Base-by-base conservation (phyloP, 2,888 invertebrate genomes). In the Hemithea aestivaria region DNA sequence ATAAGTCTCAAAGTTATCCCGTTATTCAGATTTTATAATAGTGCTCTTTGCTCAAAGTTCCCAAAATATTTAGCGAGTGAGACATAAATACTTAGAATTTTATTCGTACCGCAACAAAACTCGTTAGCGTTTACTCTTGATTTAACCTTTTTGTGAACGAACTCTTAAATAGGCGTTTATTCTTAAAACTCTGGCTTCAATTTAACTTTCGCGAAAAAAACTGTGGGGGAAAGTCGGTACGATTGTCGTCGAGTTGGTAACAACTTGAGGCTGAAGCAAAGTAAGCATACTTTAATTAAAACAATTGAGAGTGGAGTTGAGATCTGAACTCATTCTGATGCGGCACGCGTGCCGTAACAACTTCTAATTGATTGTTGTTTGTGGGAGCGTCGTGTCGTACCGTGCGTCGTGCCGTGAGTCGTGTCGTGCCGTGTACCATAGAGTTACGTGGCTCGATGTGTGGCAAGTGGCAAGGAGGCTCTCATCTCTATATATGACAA, bases 181-280 rank as follows among this genome's bases (percentile, higher is more conserved):
- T 47, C 40, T 46, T 49, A 33, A 48, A 48, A 45, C 41, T 51
- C 44, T 16, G 38, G 3, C 36, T 46, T 40, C 48, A 50, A 54
- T 54, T 52, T 54, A 55, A 55, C 45, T 55, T 55, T 51, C 27
- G 38, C 30, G 26, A 31, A 46, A 48, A 46, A 37, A 51, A 40
- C 43, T 40, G 33, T 11, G n/a, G 23, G 20, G 7, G 27, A 51
- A 44, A 34, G 32, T 1, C 9, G 23, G 33, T 35, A 25, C 40
- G 33, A 38, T 45, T 45, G 40, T 40, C 40, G 31, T 34, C 33
- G 43, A 40, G 23, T 40, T 39, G 42, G 35, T 45, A 30, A 32
- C 24, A 30, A 40, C 12, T 27, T 37, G 11, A 12, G 29, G 33
- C 29, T 35, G 35, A 41, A 36, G 32, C 27, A 39, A 41, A 41